Base-by-base conservation (phyloP, 1,140 invertebrate species). In the Diorhabda carinulata region DNA sequence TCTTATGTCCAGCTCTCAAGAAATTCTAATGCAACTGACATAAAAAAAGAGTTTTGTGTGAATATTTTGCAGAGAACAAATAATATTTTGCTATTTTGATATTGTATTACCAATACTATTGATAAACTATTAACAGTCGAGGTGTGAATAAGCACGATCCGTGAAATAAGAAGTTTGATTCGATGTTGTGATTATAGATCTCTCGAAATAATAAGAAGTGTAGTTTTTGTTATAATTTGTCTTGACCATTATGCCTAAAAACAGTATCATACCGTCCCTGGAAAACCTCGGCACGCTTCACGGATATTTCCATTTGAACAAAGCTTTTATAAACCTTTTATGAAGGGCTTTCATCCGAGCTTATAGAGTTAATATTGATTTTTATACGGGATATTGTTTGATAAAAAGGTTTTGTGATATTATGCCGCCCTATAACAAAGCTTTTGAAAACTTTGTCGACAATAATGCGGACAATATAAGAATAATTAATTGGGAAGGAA, bases 281-380 rank as follows among this genome's bases (percentile, higher is more conserved):
- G 60, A 67, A 67, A 67, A 58, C 65, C 43, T 60, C n/a, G 42
- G 41, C 65, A 67, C 65, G 65, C 65, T 67, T 60, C 65, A 59
- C 43, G 57, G 47, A 52, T n/a, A 67, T 67, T 67, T 60, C 65
- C 65, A 67, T 67, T 67, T 45, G 65, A 67, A 67, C 65, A 67
- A 67, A 67, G 65, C 65, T 67, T 67, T 67, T 67, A 67, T 67
- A 67, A 67, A 67, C 65, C 65, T 67, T 67, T 67, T 67, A 67
- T 67, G 58, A 67, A 56, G 57, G 65, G 52, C 65, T 57, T 67
- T 67, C 65, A 60, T 67, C 58, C 7, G 41, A 47, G 57, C 43
- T 60, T 67, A 67, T 67, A 67, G 56, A 66, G 65, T 67, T 67
- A 67, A 67, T 67, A 67, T 67, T 67, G 65, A 67, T 67, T 67